Percentiles rank a stretch among this genome's conserved stretches.
Conservation (phyloP, 2,113 vertebrate species). For the Ciconia maguari region DNA sequence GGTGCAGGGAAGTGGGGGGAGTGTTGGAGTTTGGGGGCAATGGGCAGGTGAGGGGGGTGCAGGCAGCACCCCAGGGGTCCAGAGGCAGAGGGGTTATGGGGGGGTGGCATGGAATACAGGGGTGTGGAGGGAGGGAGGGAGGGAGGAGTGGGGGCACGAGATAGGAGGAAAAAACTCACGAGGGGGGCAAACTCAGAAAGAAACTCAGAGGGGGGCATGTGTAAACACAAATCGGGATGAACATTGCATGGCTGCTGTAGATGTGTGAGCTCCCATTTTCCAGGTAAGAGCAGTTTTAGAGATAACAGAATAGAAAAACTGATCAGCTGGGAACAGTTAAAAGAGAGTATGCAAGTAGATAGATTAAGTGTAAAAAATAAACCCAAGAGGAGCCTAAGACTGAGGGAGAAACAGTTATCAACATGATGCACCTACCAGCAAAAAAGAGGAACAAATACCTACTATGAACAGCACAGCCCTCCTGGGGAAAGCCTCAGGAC, state of each 20-base stretch:
- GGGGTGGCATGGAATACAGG: not conserved
- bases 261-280: fast-evolving
- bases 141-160: too few species aligned
- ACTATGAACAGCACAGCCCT: not conserved
- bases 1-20: not conserved
- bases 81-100: not conserved
- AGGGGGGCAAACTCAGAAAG: not conserved
- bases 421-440: not conserved
- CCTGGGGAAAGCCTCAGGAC: not conserved
- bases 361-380: not conserved
- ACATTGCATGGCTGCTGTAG: not conserved
- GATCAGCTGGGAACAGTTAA: not conserved
- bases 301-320: not conserved
- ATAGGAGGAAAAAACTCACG: not conserved
- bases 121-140: too few species aligned
- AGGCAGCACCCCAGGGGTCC: not conserved
- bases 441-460: not conserved
- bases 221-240: not conserved
- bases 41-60: not conserved
- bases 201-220: too few species aligned
- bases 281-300: not conserved
- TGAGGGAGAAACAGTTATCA: not conserved
- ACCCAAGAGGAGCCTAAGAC: not conserved
- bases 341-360: not conserved
- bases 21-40: not conserved